Evolutionary conservation across 2,797 vertebrate species (phyloP), one percentile per base, ranked within the genome.

Genomic region (Malurus leucopterus): DNA sequence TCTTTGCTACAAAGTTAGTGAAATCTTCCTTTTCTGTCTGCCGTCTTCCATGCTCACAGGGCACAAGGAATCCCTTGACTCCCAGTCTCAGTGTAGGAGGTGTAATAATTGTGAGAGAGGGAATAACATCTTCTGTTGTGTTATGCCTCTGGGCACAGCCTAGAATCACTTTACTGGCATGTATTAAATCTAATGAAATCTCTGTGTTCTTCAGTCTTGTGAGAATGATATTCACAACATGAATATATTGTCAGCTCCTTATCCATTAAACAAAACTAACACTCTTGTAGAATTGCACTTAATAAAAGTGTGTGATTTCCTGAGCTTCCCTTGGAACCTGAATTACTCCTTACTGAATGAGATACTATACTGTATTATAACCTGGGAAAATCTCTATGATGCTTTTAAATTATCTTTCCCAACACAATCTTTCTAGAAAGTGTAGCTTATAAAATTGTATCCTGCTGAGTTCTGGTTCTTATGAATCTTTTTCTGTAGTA

Each of bases 181-280:
- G 1, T 85, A 72, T 80, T 91, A 77, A 80, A 87, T 74, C 44
- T 89, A 72, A 78, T 90, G 79, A 90, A 93, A 87, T 83, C 26
- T 83, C 55, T 62, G 15, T 81, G 30, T 77, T 89, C 44, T 78
- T 88, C 21, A 24, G 49, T 59, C 71, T 80, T 85, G 23, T 63
- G 69, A 91, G 82, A 94, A 80, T 86, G 41, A 59, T 71, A 87
- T 62, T 93, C 76, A 75, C 50, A 83, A 89, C 17, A 38, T 74
- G 63, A 91, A 77, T 93, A 61, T 77, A 58, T 84, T 8, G 4
- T 83, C 58, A 58, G n/a, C 47, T 87, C 14, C 54, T 90, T 89
- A 87, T 62, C 47, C 79, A 65, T 93, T 93, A 92, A 89, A 75
- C 40, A 87, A 50, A 91, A 44, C 62, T 71, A 93, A 76, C 32